Evolutionary conservation across 2,888 invertebrate genomes (phyloP).

Genomic region (Crematogaster levior): DNA sequence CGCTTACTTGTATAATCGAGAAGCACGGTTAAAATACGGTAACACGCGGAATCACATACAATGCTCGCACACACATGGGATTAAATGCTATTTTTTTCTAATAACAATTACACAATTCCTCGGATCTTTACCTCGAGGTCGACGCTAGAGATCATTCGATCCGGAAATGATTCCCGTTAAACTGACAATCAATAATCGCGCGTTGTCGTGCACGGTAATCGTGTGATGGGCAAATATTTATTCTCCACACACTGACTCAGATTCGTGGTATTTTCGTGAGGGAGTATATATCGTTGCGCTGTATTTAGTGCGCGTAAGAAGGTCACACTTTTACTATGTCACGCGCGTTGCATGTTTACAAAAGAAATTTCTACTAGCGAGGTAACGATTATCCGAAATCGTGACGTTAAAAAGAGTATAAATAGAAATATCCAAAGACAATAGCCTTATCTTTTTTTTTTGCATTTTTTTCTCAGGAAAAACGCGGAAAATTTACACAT

Average conservation of each 20-base stretch:
- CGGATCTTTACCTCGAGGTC: not conserved
- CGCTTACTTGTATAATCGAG: conserved; percentile 39
- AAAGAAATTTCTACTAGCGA: not conserved
- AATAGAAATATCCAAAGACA: not conserved
- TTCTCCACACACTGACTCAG: conserved; percentile 56
- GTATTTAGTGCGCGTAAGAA: conserved; percentile 32
- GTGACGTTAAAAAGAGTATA: not conserved
- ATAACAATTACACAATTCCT: not conserved
- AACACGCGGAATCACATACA: not conserved
- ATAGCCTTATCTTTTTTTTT: not conserved
- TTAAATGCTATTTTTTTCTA: too few species aligned
- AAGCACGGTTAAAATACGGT: conserved; percentile 15
- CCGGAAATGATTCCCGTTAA: conserved; percentile 53
- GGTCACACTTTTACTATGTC: conserved; percentile 1
- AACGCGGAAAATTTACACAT: not conserved
- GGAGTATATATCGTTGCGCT: conserved; percentile 48
- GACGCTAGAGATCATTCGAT: conserved; percentile 46
- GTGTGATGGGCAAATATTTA: conserved; percentile 64
- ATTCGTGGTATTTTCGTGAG: conserved; percentile 61
- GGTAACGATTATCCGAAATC: not conserved
- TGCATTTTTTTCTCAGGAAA: not conserved
- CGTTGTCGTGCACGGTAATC: conserved; percentile 56
- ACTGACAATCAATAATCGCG: conserved; percentile 66
- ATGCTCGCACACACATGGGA: too few species aligned
- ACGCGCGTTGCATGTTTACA: not conserved